Percentiles rank a stretch among this genome's conserved stretches.
Evolutionary conservation across 2,797 vertebrate genomes (phyloP).

Genomic region (Neosilurus hyrtlii): DNA sequence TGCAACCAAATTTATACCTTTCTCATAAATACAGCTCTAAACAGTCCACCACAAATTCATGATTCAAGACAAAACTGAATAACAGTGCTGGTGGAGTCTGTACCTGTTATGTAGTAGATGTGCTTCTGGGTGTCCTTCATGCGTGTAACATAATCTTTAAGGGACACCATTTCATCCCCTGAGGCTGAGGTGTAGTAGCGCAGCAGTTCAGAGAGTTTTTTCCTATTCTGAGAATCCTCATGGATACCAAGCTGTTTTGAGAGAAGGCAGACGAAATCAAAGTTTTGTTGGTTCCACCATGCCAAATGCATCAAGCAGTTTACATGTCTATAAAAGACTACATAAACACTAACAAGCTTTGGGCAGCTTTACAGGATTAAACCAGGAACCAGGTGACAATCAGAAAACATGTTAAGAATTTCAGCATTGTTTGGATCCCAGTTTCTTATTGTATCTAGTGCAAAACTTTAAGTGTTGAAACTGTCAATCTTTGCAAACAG

Average conservation of each 20-base stretch:
- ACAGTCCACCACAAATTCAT: background rate
- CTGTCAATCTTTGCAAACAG: background rate
- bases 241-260: slow-evolving; percentile 82
- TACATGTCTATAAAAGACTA: background rate
- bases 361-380: slow-evolving; percentile 40
- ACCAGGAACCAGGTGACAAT: slow-evolving; percentile 54
- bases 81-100: background rate
- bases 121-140: slow-evolving; percentile 91
- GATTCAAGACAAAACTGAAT: background rate
- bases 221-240: slow-evolving; percentile 86
- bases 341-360: slow-evolving; percentile 57
- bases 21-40: background rate
- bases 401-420: slow-evolving; percentile 14
- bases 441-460: background rate
- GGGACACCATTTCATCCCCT: slow-evolving; percentile 86
- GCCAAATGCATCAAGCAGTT: background rate
- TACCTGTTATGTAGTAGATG: slow-evolving; percentile 86
- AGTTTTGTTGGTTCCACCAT: background rate
- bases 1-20: slow-evolving; percentile 54
- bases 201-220: slow-evolving; percentile 81
- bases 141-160: slow-evolving; percentile 84
- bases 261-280: slow-evolving; percentile 9
- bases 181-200: slow-evolving; percentile 84
- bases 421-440: background rate
- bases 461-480: background rate